Percentiles rank a stretch among this genome's conserved stretches.
phyloP scores from a whole-genome alignment of 2,888 invertebrate species.

The Alcis repandata region DNA sequence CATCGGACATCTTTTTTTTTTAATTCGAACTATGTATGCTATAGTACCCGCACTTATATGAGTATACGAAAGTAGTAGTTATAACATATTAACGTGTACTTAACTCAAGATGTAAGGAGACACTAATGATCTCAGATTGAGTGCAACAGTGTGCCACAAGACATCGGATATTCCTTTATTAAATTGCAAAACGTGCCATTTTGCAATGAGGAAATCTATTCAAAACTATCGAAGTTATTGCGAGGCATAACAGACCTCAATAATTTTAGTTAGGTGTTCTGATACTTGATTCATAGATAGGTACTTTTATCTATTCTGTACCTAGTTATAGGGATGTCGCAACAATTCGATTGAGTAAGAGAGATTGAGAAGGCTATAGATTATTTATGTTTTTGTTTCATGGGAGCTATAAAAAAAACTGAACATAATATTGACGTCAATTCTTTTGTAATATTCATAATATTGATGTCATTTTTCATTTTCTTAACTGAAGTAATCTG shows the following conservation, averaged over 20 bases:
- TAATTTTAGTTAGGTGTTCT: background rate
- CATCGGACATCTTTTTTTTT: no score
- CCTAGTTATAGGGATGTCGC: background rate
- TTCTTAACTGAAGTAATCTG: no score
- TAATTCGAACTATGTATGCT: no score
- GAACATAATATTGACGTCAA: no score
- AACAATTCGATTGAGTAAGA: no score
- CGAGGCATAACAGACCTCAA: background rate
- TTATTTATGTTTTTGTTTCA: no score
- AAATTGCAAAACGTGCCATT: constrained; percentile 10
- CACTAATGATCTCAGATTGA: constrained; percentile 18
- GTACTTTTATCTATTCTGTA: background rate
- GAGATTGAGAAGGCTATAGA: no score
- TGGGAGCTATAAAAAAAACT: no score
- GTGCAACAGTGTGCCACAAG: constrained; percentile 15
- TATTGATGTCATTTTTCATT: no score
- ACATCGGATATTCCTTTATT: constrained; percentile 2
- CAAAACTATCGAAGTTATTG: constrained; percentile 1
- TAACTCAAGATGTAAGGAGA: constrained; percentile 9
- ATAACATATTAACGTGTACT: no score
- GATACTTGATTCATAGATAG: background rate
- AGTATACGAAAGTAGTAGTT: no score
- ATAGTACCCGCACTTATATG: background rate
- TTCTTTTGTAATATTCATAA: no score
- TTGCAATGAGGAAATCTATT: constrained; percentile 6